These are phyloP conservation scores for Tenthredo livida DNA, from an alignment of 2,888 invertebrate species.

Conservation along the genomic window DNA sequence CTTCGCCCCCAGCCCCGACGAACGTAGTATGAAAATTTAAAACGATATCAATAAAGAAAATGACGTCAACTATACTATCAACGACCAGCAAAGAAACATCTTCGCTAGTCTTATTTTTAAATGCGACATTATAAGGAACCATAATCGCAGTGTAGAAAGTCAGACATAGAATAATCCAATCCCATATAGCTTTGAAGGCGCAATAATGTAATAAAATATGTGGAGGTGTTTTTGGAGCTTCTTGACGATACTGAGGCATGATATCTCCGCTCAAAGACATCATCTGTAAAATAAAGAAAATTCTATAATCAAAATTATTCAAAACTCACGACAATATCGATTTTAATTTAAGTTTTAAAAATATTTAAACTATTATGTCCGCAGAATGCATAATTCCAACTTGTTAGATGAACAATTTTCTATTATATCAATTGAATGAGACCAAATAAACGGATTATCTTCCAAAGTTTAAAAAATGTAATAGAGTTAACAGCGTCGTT, in stretches of 20 bases:
- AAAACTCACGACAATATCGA: slow-evolving; percentile 12
- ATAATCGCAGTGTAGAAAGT: slow-evolving; percentile 99
- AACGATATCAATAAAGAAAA: slow-evolving; percentile 99
- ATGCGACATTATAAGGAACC: slow-evolving; percentile 99
- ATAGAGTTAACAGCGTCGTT: neutral
- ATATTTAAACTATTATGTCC: neutral
- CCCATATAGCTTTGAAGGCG: slow-evolving; percentile 99
- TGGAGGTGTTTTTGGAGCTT: slow-evolving; percentile 99
- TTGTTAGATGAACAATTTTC: neutral
- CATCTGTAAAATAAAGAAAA: slow-evolving; percentile 82
- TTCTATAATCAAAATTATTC: neutral
- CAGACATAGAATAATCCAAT: slow-evolving; percentile 99
- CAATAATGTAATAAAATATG: slow-evolving; percentile 99
- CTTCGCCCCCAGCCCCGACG: slow-evolving; percentile 97
- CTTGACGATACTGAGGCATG: slow-evolving; percentile 98
- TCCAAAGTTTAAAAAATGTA: too few species aligned
- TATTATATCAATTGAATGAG: neutral
- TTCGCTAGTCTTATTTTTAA: slow-evolving; percentile 99
- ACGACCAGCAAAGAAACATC: slow-evolving; percentile 96
- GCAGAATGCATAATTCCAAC: neutral
- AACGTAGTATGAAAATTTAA: slow-evolving; percentile 99
- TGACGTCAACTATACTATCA: slow-evolving; percentile 99
- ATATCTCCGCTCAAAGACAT: slow-evolving; percentile 99
- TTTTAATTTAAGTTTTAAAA: neutral
- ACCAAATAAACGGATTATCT: neutral